These are phyloP conservation scores for Sebastes jordani DNA, from an alignment of 2,797 vertebrate genomes.

Conservation along the genomic window DNA sequence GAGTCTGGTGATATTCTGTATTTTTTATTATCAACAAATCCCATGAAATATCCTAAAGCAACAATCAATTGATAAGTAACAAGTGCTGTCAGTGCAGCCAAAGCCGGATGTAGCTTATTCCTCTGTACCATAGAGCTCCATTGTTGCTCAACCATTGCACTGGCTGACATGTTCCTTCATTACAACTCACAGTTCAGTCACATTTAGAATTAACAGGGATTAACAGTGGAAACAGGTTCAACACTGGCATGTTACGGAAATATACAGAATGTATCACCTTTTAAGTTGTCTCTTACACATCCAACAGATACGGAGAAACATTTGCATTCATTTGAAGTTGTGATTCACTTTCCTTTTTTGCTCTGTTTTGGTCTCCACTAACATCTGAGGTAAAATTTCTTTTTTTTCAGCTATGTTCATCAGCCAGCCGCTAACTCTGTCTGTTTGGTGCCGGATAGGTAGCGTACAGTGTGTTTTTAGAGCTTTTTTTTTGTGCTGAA, in stretches of 20 bases:
- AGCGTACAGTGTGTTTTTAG: background rate
- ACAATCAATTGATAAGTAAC: background rate
- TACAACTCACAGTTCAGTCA: background rate
- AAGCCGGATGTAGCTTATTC: background rate
- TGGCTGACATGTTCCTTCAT: background rate
- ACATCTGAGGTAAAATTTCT: accelerated
- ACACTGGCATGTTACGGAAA: background rate
- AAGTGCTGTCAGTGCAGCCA: background rate
- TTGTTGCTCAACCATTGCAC: background rate
- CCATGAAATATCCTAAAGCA: background rate
- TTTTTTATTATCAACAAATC: background rate
- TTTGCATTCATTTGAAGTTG: background rate
- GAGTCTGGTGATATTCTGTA: background rate
- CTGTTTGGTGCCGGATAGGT: background rate
- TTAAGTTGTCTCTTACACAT: background rate
- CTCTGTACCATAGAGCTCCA: background rate
- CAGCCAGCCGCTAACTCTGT: background rate
- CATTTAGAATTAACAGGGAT: background rate
- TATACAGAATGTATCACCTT: background rate
- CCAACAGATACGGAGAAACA: background rate
- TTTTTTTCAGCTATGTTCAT: background rate
- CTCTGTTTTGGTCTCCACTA: background rate
- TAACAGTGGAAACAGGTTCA: background rate
- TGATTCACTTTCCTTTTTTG: background rate
- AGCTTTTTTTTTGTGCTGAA: background rate